A percentile compares a stretch with the other conserved stretches of the same genome.
These are phyloP conservation scores for Oasisia sp. DNA, from an alignment of 2,888 invertebrate genomes.

Conservation along the genomic window DNA sequence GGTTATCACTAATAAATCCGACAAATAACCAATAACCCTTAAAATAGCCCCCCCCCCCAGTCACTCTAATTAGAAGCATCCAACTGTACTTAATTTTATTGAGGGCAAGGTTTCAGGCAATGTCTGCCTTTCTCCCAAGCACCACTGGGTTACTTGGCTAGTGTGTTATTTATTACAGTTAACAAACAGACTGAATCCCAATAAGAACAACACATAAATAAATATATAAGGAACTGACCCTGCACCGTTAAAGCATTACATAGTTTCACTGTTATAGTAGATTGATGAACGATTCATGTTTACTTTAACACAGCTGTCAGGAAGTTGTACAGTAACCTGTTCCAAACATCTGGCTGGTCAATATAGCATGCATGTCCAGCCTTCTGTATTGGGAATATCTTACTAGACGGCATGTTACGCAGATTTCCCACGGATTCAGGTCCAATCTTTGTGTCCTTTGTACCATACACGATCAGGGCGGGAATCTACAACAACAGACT, in stretches of 20 bases:
- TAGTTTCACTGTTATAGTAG: not conserved
- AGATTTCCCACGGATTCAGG: conserved; percentile 57
- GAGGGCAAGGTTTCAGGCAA: no score
- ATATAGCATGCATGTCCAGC: conserved; percentile 68
- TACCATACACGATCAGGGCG: conserved; percentile 67
- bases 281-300: not conserved
- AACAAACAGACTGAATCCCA: no score
- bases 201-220: no score
- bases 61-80: no score
- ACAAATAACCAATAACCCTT: no score
- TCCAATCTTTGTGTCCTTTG: conserved; percentile 64
- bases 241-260: not conserved
- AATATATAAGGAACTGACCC: no score
- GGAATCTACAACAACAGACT: conserved; percentile 58
- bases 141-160: not conserved
- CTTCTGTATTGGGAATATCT: conserved; percentile 57
- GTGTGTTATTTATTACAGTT: not conserved
- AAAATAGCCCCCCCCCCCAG: no score
- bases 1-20: no score
- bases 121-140: not conserved
- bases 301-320: conserved; percentile 39
- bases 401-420: conserved; percentile 61
- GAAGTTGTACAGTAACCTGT: conserved; percentile 66
- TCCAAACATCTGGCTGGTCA: conserved; percentile 65
- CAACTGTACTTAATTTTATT: no score